Percentiles rank a stretch among this genome's conserved stretches.
Evolutionary conservation across 2,888 invertebrate genomes (phyloP).

Genomic region (Perdita meconis): DNA sequence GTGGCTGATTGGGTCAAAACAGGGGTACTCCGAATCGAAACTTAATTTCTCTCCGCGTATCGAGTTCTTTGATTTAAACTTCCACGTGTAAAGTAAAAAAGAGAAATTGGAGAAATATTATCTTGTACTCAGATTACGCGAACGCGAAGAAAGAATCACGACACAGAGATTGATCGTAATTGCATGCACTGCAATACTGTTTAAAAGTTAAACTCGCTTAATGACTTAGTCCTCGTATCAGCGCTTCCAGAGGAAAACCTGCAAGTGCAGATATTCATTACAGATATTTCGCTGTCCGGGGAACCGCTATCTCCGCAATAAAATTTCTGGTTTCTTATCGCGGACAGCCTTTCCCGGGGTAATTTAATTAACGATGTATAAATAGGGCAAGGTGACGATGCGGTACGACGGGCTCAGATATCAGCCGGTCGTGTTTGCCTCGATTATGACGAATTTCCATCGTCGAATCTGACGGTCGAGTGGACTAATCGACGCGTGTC

Average conservation of each 20-base stretch:
- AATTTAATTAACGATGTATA: constrained; percentile 41
- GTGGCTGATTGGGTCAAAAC: constrained; percentile 30
- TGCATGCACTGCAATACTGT: no score
- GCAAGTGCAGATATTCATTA: neutral
- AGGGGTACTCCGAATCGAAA: constrained; percentile 8
- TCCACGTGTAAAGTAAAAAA: no score
- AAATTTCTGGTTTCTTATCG: constrained; percentile 30
- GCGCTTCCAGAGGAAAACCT: neutral
- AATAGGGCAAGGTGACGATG: constrained; percentile 24
- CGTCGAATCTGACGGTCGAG: constrained; percentile 10
- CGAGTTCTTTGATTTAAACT: neutral
- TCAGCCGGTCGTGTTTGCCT: constrained; percentile 14
- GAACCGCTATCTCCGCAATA: neutral
- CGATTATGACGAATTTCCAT: constrained; percentile 30
- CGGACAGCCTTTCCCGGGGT: constrained; percentile 5
- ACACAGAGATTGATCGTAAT: no score
- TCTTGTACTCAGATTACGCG: no score
- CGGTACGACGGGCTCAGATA: constrained; percentile 7
- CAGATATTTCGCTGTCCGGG: neutral
- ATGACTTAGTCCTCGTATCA: neutral
- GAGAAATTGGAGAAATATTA: no score
- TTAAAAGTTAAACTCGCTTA: neutral
- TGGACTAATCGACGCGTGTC: constrained; percentile 39
- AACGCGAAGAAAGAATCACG: no score
- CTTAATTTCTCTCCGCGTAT: neutral